Percentiles rank a stretch among this genome's conserved stretches.
Conservation (phyloP, 2,888 invertebrate species). For the Sycophila texana region DNA sequence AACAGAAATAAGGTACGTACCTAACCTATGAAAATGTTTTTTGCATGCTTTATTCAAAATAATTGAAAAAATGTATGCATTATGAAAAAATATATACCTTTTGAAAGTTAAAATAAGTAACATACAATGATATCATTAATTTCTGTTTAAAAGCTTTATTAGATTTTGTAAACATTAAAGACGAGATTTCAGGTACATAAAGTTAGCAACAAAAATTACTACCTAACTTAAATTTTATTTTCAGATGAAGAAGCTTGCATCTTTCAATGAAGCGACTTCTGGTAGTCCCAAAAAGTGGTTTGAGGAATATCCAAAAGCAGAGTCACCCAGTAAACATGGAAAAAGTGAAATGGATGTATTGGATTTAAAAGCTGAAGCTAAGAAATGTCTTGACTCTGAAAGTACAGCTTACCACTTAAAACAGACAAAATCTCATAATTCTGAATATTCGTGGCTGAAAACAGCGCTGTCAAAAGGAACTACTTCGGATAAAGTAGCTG, state of each 20-base stretch:
- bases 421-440: conserved; percentile 77
- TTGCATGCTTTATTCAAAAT: background rate
- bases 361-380: conserved; percentile 81
- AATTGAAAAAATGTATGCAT: background rate
- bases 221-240: conserved; percentile 13
- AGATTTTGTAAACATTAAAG: background rate
- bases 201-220: too few species aligned
- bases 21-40: conserved; percentile 36
- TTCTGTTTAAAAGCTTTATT: background rate
- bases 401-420: conserved; percentile 76
- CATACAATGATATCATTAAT: background rate
- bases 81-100: too few species aligned
- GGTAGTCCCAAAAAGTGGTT: conserved; percentile 79
- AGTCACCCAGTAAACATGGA: conserved; percentile 60
- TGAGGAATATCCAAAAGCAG: conserved; percentile 75
- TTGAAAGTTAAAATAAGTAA: background rate
- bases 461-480: conserved; percentile 89
- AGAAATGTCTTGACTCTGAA: conserved; percentile 82
- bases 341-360: conserved; percentile 78
- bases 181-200: background rate
- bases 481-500: conserved; percentile 90
- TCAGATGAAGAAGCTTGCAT: conserved; percentile 31
- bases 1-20: conserved; percentile 16
- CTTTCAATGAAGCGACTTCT: conserved; percentile 29
- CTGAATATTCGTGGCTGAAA: conserved; percentile 86